Base-by-base conservation (phyloP, 2,113 vertebrate species). In the Piprites chloris region DNA sequence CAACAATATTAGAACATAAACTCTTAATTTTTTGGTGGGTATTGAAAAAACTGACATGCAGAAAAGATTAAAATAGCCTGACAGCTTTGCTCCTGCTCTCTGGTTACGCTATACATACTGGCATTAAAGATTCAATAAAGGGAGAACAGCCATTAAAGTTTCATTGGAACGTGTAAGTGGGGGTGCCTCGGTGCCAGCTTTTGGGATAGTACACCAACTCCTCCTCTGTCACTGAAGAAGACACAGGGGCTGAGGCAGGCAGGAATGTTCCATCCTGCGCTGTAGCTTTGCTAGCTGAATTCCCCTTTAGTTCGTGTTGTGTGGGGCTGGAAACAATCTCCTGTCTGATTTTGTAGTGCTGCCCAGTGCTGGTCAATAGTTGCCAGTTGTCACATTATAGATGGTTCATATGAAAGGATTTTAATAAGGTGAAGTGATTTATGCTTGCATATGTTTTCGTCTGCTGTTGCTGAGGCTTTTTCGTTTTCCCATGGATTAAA, bases 81-180 rank as follows among this genome's bases (percentile, higher is more conserved):
- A 14, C 52, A 77, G 27, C 50, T 93, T 90, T 95, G 44, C 82
- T 94, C 42, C 69, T 61, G 69, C 4, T 71, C 35, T 71, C 82
- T 69, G 26, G 39, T 65, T 95, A 46, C 55, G 42, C 53, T 74
- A 5, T 62, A n/a, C 14, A 23, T 73, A 11, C 52, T 68, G 73
- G 35, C 67, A 79, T 42, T 80, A 91, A 89, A 95, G 42, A 83
- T 75, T 97, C 58, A 56, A 3, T 37, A 75, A 71, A 84, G 63
- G 75, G 46, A 91, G 63, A 87, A 21, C 4, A 50, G 20, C 80
- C 49, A 84, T 91, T 82, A 92, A 93, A 66, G 37, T 83, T 72
- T 44, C 66, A 80, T 85, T n/a, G 19, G 68, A 18, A 49, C 7
- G 30, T 49, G 32, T 37, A 56, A 73, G 66, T n/a, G 89, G 85